phyloP scores from a whole-genome alignment of 2,888 invertebrate genomes.

The Cordylochernes scorpioides region DNA sequence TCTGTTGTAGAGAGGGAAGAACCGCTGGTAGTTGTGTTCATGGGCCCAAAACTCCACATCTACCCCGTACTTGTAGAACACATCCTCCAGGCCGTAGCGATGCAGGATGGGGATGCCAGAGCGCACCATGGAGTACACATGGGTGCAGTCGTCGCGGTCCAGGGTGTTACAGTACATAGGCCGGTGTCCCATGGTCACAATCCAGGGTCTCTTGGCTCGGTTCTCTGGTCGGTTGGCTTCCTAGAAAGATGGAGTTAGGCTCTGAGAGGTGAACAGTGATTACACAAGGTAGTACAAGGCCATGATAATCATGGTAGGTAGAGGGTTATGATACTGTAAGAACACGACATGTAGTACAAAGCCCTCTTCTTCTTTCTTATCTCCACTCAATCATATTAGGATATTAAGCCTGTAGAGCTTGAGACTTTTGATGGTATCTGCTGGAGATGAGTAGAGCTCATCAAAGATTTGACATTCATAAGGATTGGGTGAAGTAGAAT shows the following conservation, averaged over 20 bases:
- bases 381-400: too few species aligned
- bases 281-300: too few species aligned
- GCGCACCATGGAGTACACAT: conserved; percentile 11
- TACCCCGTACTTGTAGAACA: conserved; percentile 64
- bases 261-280: not conserved
- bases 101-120: conserved; percentile 12
- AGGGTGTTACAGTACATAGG: conserved; percentile 75
- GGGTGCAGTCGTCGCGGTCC: conserved; percentile 45
- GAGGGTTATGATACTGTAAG: too few species aligned
- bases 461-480: too few species aligned
- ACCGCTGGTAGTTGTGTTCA: conserved; percentile 84
- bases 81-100: conserved; percentile 36
- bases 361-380: too few species aligned
- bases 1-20: conserved; percentile 69
- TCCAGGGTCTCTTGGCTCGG: conserved; percentile 45
- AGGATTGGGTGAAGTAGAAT: too few species aligned
- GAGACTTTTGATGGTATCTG: too few species aligned
- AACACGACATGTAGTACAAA: too few species aligned
- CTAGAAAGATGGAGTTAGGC: conserved; percentile 16
- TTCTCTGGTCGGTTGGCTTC: conserved; percentile 45
- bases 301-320: too few species aligned
- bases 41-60: conserved; percentile 89
- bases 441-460: too few species aligned
- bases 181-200: conserved; percentile 52
- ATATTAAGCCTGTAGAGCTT: too few species aligned